phyloP scores from a whole-genome alignment of 2,888 invertebrate species.

The Apoderus coryli region DNA sequence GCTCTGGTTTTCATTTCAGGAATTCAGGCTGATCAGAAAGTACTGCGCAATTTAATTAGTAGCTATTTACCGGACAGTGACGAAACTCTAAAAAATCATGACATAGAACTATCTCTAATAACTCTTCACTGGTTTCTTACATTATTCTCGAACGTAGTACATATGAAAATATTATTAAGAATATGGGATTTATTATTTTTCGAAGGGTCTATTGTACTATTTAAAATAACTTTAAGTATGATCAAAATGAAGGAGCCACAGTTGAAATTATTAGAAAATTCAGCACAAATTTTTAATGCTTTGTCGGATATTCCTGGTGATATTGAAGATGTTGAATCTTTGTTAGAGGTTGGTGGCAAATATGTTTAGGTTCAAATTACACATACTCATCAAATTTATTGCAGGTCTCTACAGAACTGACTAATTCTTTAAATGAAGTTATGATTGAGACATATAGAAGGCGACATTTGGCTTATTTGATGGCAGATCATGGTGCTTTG shows the following conservation, averaged over 20 bases:
- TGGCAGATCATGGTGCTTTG: constrained; percentile 91
- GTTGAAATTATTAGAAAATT: constrained; percentile 77
- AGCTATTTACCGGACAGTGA: constrained; percentile 84
- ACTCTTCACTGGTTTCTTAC: constrained; percentile 97
- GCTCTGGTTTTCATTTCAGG: constrained; percentile 35
- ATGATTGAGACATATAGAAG: constrained; percentile 80
- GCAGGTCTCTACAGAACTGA: constrained; percentile 55
- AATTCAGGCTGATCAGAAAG: constrained; percentile 90
- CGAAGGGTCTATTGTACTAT: constrained; percentile 87
- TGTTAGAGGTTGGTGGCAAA: constrained; percentile 50
- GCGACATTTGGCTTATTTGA: constrained; percentile 85
- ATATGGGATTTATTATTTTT: constrained; percentile 97
- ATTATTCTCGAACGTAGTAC: constrained; percentile 89
- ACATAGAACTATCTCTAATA: constrained; percentile 87
- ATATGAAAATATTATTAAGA: constrained; percentile 83
- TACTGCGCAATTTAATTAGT: constrained; percentile 81
- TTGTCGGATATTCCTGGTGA: constrained; percentile 91
- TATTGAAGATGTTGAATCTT: constrained; percentile 78
- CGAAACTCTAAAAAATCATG: constrained; percentile 82
- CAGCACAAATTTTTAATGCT: constrained; percentile 95
- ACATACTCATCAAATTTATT: constrained; percentile 4
- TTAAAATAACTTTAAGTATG: constrained; percentile 90
- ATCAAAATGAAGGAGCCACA: constrained; percentile 75
- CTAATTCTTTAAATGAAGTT: constrained; percentile 70
- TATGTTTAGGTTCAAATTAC: constrained; percentile 2